phyloP scores from a whole-genome alignment of 1,140 invertebrate species.

The Neodiprion lecontei region DNA sequence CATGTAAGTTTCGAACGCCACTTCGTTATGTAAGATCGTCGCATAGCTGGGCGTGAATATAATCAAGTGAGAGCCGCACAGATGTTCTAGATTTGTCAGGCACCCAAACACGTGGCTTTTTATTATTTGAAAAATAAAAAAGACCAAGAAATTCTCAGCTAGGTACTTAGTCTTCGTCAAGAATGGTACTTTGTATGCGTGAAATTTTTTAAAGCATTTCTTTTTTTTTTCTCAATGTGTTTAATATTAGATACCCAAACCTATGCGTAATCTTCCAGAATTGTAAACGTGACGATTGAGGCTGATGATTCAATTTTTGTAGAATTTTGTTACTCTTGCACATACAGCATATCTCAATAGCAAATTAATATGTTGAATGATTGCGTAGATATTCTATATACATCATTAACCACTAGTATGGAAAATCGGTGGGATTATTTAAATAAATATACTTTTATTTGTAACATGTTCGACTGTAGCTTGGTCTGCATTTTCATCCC shows the following conservation, averaged over 20 bases:
- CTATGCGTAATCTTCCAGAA: too few species aligned
- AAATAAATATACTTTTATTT: background rate
- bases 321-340: background rate
- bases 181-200: background rate
- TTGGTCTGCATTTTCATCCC: background rate
- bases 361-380: background rate
- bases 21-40: background rate
- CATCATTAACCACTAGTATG: background rate
- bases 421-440: background rate
- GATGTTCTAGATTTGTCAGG: background rate
- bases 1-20: constrained; percentile 69
- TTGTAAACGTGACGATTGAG: too few species aligned
- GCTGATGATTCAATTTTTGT: background rate
- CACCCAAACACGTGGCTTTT: background rate
- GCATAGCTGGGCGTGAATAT: background rate
- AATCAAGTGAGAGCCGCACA: background rate
- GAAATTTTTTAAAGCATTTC: background rate
- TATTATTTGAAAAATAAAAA: background rate
- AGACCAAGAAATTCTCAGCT: background rate
- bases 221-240: background rate
- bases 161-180: background rate
- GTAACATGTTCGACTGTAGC: background rate
- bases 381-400: background rate
- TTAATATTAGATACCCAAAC: too few species aligned
- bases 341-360: background rate